phyloP scores from a whole-genome alignment of 2,888 invertebrate species.

The Stenchaetothrips biformis region DNA sequence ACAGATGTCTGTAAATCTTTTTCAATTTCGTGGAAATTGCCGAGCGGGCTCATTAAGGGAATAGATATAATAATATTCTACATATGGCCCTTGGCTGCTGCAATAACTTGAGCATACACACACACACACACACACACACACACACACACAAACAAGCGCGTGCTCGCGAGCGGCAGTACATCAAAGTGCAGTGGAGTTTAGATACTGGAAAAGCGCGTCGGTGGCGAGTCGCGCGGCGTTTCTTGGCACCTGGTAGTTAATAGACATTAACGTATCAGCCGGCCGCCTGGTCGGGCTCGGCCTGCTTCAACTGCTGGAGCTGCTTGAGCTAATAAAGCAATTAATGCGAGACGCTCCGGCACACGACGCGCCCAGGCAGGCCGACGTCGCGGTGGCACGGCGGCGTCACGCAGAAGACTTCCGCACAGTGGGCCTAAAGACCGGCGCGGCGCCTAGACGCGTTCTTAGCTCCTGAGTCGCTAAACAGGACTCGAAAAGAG shows the following conservation, averaged over 20 bases:
- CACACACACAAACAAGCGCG: background rate
- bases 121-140: background rate
- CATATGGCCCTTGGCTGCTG: background rate
- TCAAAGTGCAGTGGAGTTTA: background rate
- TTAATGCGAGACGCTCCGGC: background rate
- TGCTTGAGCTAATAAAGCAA: constrained; percentile 17
- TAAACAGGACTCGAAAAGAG: too few relatives aligned
- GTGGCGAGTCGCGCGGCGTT: background rate
- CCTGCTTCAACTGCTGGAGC: background rate
- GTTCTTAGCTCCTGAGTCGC: too few relatives aligned
- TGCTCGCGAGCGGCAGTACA: too few relatives aligned
- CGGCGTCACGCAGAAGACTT: too few relatives aligned
- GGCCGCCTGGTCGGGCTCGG: too few relatives aligned
- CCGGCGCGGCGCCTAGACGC: too few relatives aligned
- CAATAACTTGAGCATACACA: constrained; percentile 2
- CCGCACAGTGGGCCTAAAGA: too few relatives aligned
- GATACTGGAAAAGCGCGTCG: background rate
- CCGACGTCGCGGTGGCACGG: background rate
- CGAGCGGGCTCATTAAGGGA: background rate
- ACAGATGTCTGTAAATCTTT: constrained; percentile 1
- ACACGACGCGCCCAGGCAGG: background rate
- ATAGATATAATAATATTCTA: constrained; percentile 12
- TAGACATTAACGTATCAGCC: background rate
- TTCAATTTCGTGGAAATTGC: constrained; percentile 16
- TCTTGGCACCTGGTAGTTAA: background rate